A percentile compares a stretch with the other conserved stretches of the same genome.
Evolutionary conservation across 2,797 vertebrate genomes (phyloP).

Genomic region (Hemibagrus guttatus): DNA sequence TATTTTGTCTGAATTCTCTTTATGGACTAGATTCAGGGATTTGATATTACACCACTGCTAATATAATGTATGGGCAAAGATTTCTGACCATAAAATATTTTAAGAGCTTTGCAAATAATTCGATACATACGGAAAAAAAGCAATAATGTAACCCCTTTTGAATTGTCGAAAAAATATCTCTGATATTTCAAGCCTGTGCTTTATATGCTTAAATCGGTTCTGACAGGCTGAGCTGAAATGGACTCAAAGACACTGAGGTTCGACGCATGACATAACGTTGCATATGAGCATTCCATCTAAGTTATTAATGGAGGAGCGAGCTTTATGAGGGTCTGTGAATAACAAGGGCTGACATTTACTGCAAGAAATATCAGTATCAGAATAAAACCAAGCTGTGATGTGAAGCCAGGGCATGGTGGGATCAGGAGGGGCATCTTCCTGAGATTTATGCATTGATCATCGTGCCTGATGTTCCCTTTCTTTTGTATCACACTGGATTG

Average conservation of each 20-base stretch:
- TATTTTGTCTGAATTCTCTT: background rate
- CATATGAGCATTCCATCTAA: background rate
- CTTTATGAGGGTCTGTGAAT: background rate
- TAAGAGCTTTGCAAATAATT: background rate
- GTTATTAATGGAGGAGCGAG: background rate
- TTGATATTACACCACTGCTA: background rate
- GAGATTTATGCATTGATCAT: constrained; percentile 19
- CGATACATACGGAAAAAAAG: background rate
- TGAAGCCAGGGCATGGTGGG: background rate
- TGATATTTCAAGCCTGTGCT: background rate
- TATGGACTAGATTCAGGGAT: background rate
- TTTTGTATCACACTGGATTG: constrained; percentile 32
- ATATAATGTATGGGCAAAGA: background rate
- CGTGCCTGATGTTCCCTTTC: constrained; percentile 13
- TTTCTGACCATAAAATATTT: background rate
- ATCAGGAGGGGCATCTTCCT: constrained; percentile 19
- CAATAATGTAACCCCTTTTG: background rate
- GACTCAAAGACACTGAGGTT: constrained; percentile 24
- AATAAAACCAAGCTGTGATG: constrained; percentile 11
- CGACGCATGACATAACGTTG: background rate
- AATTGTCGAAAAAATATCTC: background rate
- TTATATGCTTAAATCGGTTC: background rate
- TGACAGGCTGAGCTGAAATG: background rate
- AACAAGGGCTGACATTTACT: background rate
- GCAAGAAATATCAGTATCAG: background rate